These are phyloP conservation scores for Platynereis dumerilii DNA, from an alignment of 2,888 invertebrate species.

Conservation along the genomic window DNA sequence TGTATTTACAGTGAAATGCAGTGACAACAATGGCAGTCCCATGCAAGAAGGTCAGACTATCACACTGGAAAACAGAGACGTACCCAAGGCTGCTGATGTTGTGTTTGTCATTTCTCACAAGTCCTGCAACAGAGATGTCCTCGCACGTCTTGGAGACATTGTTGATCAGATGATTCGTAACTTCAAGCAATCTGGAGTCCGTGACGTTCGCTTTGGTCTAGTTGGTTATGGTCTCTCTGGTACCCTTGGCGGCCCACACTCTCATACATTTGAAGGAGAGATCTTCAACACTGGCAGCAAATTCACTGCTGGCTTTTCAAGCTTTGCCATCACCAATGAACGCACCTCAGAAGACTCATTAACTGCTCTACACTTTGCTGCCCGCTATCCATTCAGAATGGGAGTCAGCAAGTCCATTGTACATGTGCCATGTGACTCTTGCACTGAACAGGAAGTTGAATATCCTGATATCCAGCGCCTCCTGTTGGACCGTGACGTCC, in stretches of 20 bases:
- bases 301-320: constrained; percentile 8
- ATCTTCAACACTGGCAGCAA: constrained; percentile 38
- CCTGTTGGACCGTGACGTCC: constrained; percentile 31
- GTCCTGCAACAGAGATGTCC: constrained; percentile 78
- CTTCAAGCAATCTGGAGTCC: constrained; percentile 43
- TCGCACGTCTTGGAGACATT: constrained; percentile 47
- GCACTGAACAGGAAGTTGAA: constrained; percentile 65
- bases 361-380: constrained; percentile 71
- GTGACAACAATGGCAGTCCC: constrained; percentile 9
- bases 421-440: constrained; percentile 80
- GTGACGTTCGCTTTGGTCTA: constrained; percentile 73
- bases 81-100: constrained; percentile 80
- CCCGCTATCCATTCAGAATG: constrained; percentile 78
- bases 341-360: constrained; percentile 48
- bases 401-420: constrained; percentile 85
- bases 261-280: constrained; percentile 69
- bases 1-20: constrained; percentile 25
- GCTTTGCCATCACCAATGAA: constrained; percentile 23
- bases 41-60: constrained; percentile 72
- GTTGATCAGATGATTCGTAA: constrained; percentile 44
- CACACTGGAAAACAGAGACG: constrained; percentile 65
- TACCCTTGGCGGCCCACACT: constrained; percentile 70
- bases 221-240: constrained; percentile 77
- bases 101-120: constrained; percentile 83
- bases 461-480: constrained; percentile 31